phyloP scores from a whole-genome alignment of 2,113 vertebrate genomes.

The Ophiodon elongatus region DNA sequence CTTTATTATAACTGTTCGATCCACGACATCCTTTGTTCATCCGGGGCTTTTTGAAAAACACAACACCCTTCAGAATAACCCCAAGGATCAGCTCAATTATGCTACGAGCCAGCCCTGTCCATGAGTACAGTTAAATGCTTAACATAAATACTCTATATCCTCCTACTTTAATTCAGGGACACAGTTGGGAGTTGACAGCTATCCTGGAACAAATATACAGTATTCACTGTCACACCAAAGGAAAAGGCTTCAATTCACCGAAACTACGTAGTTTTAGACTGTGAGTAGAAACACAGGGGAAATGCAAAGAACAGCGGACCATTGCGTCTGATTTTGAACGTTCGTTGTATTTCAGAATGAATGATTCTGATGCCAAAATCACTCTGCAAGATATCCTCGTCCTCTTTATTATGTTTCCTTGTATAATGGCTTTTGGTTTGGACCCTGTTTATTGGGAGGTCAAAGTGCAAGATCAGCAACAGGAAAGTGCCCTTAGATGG shows the following conservation, averaged over 20 bases:
- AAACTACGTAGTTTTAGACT: background rate
- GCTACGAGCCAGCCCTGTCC: background rate
- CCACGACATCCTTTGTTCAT: too few relatives aligned
- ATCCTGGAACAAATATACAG: slow-evolving; percentile 12
- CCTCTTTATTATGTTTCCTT: background rate
- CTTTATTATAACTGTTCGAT: too few relatives aligned
- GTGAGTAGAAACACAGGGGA: background rate
- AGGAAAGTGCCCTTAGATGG: slow-evolving; percentile 18
- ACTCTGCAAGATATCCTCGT: background rate
- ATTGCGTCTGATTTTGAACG: background rate
- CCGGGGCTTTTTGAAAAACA: too few relatives aligned
- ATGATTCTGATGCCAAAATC: background rate
- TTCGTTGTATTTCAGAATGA: background rate
- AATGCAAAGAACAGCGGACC: too few relatives aligned
- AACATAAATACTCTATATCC: slow-evolving; percentile 14
- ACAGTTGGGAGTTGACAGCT: background rate
- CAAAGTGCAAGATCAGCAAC: slow-evolving; percentile 2
- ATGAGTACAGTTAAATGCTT: background rate
- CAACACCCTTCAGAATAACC: too few relatives aligned
- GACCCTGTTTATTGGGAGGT: background rate
- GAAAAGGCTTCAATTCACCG: slow-evolving; percentile 2
- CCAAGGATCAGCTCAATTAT: background rate
- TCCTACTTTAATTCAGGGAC: slow-evolving; percentile 9
- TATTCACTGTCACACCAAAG: slow-evolving; percentile 1
- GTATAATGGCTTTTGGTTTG: background rate